Base-by-base conservation (phyloP, 2,113 vertebrate genomes). In the Terrapene triunguis region DNA sequence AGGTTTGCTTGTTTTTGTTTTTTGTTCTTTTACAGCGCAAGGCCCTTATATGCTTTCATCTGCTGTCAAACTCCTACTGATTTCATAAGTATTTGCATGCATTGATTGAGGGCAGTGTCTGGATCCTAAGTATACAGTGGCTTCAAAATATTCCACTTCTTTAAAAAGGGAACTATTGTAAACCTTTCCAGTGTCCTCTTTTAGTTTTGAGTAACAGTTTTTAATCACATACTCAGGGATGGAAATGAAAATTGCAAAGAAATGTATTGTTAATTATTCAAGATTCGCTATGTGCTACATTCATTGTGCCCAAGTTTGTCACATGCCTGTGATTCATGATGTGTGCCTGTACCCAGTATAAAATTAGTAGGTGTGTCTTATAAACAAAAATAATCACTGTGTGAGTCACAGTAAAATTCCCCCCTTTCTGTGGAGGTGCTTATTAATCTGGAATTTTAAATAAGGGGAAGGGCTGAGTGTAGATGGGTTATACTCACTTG, bases 381-480 rank as follows among this genome's bases (percentile, higher is more conserved):
- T 95, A 98, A 98, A 97, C 96, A 97, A 96, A 95, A 97, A 97
- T 81, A 96, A 91, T 93, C 51, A 91, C 74, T 84, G 82, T 6
- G 1, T 98, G 97, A 97, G 94, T 98, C 97, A 98, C 51, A 55
- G 89, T 14, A 16, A 90, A 87, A 25, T 55, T 94, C 92, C 87
- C 93, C 92, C 87, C 93, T 94, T 92, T 95, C 22, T 95, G 38
- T 47, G 11, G 85, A 93, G 89, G 93, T 47, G 91, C 47, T 98
- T 94, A 96, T 98, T 97, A 95, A 96, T 83, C 47, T 95, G 96
- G 97, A 96, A 98, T 98, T 95, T 96, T 96, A 96, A 98, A 65
- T 92, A 82, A 96, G 88, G 94, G 92, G 88, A 96, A 97, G 95
- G 95, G 96, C 16, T 3, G 81, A 7, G n/a, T 89, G n/a, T 51